Base-by-base conservation (phyloP, 2,888 invertebrate genomes). In the Agrotis puta region DNA sequence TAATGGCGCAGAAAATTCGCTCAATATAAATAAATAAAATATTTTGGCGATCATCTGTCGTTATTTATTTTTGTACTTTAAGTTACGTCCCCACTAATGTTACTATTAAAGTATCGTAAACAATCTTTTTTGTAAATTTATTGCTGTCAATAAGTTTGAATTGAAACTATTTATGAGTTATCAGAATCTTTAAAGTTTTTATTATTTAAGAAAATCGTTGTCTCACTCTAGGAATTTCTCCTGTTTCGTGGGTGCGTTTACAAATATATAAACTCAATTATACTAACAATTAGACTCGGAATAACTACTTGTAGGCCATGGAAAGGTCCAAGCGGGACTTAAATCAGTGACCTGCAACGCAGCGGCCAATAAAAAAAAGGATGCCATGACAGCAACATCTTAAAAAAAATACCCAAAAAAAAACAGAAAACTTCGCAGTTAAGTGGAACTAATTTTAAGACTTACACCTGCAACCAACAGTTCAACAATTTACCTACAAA, bases 11-110 rank as follows among this genome's bases (percentile, higher is more conserved):
- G 65, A 63, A 82, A 83, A 79, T 79, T 59, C 56, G 22, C 72
- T 82, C 81, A 82, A 85, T 86, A 83, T 82, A 85, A 81, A 87
- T 86, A 79, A 83, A 87, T 70, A 66, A 48, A 50, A 68, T 67
- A 66, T 76, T 22, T 81, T 66, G 68, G 43, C 69, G 67, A 74
- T 83, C 64, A 67, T 79, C 70, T 68, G 77, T 73, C 64, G 20
- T 6, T 48, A 50, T 65, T 71, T 50, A 73, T 39, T 68, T 79
- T 76, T 85, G 73, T 79, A 50, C 53, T 22, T n/a, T 79, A 81
- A 88, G 71, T 89, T 88, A 89, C 84, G 87, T 82, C 76, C 75
- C 88, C 88, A 77, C 88, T 82, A 76, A 75, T 78, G 74, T 69
- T 70, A 56, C 16, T 79, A 85, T 88, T 79, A 86, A 86, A 82